Evolutionary conservation across 2,888 invertebrate genomes (phyloP).

Genomic region (Synergus laeviventris): DNA sequence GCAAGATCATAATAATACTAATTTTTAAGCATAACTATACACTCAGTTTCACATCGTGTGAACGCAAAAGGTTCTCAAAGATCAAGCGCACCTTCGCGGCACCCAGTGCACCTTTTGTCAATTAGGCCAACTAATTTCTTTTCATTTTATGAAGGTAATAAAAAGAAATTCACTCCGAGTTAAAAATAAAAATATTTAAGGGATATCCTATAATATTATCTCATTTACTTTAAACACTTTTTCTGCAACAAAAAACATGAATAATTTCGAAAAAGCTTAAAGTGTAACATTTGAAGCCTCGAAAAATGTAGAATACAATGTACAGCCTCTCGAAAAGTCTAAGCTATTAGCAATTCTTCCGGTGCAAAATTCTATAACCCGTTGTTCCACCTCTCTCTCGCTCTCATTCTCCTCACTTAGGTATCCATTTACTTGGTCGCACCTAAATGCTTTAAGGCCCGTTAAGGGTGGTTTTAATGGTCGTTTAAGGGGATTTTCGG

Average conservation of each 20-base stretch:
- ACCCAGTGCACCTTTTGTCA: slow-evolving; percentile 52
- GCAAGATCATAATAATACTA: slow-evolving; percentile 70
- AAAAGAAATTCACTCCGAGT: slow-evolving; percentile 41
- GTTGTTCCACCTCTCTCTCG: slow-evolving; percentile 47
- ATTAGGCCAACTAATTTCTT: background rate
- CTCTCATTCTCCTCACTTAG: slow-evolving; percentile 48
- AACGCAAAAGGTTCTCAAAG: slow-evolving; percentile 66
- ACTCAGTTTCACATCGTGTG: slow-evolving; percentile 76
- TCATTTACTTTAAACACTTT: too few relatives aligned
- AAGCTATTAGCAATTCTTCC: slow-evolving; percentile 52
- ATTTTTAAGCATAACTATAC: slow-evolving; percentile 75
- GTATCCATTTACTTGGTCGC: slow-evolving; percentile 57
- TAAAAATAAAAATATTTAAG: background rate
- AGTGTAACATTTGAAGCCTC: background rate
- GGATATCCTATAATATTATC: too few relatives aligned
- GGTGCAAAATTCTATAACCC: slow-evolving; percentile 49
- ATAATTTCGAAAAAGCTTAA: background rate
- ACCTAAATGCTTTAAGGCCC: slow-evolving; percentile 55
- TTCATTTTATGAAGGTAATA: slow-evolving; percentile 31
- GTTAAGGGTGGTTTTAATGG: slow-evolving; percentile 69
- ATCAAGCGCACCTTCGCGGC: slow-evolving; percentile 46
- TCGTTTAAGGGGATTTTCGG: slow-evolving; percentile 73
- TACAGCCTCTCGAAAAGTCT: slow-evolving; percentile 39
- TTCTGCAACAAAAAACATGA: background rate
- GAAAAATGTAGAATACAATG: slow-evolving; percentile 10